Evolutionary conservation across 2,113 vertebrate species (phyloP).

Genomic region (Eptesicus fuscus): DNA sequence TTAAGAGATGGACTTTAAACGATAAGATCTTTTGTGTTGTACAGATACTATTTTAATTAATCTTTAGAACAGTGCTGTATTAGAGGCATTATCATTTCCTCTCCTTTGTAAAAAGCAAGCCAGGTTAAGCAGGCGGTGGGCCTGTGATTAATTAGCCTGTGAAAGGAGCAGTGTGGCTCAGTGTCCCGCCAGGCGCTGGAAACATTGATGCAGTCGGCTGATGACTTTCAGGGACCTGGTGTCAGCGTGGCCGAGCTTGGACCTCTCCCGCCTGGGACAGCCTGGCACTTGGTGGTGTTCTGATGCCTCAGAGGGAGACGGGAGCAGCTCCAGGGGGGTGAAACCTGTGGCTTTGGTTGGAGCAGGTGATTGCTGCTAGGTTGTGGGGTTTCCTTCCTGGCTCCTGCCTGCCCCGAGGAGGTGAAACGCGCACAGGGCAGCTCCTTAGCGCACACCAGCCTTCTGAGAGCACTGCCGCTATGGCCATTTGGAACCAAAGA

Average conservation of each 20-base stretch:
- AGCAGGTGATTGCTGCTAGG: not conserved
- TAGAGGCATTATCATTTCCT: not conserved
- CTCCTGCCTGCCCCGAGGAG: not conserved
- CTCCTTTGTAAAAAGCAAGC: not conserved
- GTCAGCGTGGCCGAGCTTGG: fast-evolving
- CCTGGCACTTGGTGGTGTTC: not conserved
- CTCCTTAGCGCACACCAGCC: not conserved
- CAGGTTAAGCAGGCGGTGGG: not conserved
- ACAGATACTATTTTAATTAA: not conserved
- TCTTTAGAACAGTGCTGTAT: not conserved
- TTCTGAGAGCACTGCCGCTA: not conserved
- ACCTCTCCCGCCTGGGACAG: not conserved
- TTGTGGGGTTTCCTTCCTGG: not conserved
- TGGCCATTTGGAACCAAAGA: not conserved
- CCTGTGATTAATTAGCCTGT: not conserved
- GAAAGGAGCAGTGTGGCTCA: not conserved
- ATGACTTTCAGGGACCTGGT: not conserved
- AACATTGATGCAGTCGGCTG: not conserved
- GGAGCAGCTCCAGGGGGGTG: not conserved
- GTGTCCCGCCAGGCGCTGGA: fast-evolving
- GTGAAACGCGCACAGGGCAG: not conserved
- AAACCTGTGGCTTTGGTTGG: not conserved
- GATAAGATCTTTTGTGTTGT: not conserved
- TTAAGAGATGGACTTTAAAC: not conserved
- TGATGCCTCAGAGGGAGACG: not conserved